Evolutionary conservation across 2,113 vertebrate genomes (phyloP), one percentile per base, ranked within the genome.

Genomic region (Struthio camelus): DNA sequence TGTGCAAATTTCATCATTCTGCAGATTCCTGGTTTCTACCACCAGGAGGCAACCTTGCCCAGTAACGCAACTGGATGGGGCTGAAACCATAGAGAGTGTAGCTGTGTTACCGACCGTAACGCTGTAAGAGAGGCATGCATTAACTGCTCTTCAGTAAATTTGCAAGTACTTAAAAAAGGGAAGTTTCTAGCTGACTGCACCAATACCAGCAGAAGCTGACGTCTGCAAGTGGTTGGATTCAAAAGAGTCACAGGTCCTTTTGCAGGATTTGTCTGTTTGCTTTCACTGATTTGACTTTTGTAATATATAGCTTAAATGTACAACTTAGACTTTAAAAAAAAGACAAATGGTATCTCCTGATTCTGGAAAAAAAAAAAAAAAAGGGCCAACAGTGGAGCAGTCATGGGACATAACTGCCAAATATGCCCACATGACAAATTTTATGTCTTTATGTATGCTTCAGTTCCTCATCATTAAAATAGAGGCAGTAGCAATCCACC

Each of bases 1-100:
- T 1, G 18, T 11, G 50, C 5, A 5, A 20, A 32, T 40, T 14
- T 22, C 3, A 61, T 17, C 66, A 40, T 81, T 15, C 50, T 65
- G 91, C 64, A n/a, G 66, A 8, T 23, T 20, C 32, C 5, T 11
- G 3, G 48, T 3, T 3, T 7, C 23, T 83, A 32, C 97, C 96
- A 36, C 69, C 91, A 93, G 97, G 92, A 88, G 97, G 96, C 92
- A 83, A 20, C 65, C 79, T 24, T 59, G 65, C 66, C 23, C 71
- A 11, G 3, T 8, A 59, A 50, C n/a, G 1, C 58, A 32, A 11
- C 51, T 17, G 46, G 14, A 32, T 54, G 54, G 38, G 8, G 2
- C 12, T 10, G 28, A 44, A 44, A 25, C 50, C 13, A 2, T 1
- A 6, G 14, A 6, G 3, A 2, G 36, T 23, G 50, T 50, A 8